phyloP scores from a whole-genome alignment of 2,797 vertebrate genomes.

The Capromys pilorides region DNA sequence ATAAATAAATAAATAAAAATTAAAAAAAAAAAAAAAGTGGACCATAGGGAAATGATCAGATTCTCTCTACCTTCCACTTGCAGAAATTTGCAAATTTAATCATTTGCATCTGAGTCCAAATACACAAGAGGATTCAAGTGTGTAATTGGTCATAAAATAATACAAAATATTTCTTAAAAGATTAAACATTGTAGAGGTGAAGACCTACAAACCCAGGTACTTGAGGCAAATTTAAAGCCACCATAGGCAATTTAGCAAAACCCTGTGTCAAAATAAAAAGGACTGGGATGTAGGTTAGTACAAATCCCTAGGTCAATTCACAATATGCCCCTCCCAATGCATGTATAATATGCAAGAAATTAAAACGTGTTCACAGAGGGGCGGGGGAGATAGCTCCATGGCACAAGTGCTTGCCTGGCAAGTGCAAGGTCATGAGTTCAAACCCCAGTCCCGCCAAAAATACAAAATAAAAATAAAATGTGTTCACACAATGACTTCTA shows the following conservation, averaged over 20 bases:
- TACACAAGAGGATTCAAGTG: background rate
- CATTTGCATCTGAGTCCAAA: background rate
- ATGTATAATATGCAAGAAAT: conserved; percentile 26
- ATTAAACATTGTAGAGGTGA: background rate
- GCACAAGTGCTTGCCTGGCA: too few species aligned
- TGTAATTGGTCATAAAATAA: conserved; percentile 15
- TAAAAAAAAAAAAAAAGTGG: background rate
- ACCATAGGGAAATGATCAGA: background rate
- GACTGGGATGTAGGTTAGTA: background rate
- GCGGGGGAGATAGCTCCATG: too few species aligned
- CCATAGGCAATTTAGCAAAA: background rate
- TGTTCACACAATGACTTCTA: conserved; percentile 24
- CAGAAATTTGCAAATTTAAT: background rate
- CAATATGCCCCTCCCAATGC: background rate
- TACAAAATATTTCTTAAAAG: too few species aligned
- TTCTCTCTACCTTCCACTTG: background rate
- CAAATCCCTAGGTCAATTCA: background rate
- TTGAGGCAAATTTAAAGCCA: background rate
- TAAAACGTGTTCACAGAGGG: conserved; percentile 24
- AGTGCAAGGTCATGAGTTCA: too few species aligned
- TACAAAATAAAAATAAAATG: too few species aligned
- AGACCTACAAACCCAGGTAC: background rate
- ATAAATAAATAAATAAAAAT: too few species aligned
- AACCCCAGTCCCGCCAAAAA: too few species aligned
- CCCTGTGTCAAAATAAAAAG: background rate